phyloP scores from a whole-genome alignment of 2,113 vertebrate species.

The Pardalotus punctatus region DNA sequence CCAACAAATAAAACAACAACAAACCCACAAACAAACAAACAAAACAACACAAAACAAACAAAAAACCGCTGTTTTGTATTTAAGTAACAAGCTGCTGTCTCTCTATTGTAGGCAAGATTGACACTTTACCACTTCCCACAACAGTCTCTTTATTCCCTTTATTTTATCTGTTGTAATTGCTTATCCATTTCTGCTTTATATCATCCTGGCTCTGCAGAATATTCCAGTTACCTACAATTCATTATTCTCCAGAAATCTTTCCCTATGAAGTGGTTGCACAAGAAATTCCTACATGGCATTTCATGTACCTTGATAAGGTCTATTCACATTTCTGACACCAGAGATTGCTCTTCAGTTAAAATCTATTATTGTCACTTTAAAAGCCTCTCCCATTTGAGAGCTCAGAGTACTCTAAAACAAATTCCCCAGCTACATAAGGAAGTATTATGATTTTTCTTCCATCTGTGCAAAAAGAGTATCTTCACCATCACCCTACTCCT shows the following conservation, averaged over 20 bases:
- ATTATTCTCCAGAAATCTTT: background rate
- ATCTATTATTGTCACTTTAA: conserved; percentile 45
- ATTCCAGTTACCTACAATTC: background rate
- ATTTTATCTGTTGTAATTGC: background rate
- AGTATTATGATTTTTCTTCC: conserved; percentile 41
- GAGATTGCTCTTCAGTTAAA: conserved; percentile 66
- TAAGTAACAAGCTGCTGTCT: background rate
- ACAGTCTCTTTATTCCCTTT: background rate
- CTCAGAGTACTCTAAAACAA: conserved; percentile 10
- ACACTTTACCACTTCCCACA: background rate
- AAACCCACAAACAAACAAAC: background rate
- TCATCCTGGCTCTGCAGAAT: background rate
- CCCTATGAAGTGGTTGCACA: background rate
- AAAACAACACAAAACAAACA: too few relatives aligned
- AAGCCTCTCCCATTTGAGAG: conserved; percentile 1
- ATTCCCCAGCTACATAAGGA: conserved; percentile 36
- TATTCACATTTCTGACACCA: conserved; percentile 57
- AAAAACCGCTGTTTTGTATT: background rate
- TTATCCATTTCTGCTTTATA: background rate
- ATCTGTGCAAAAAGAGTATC: conserved; percentile 51
- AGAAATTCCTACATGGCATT: background rate
- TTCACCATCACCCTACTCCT: conserved; percentile 39
- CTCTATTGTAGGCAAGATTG: background rate
- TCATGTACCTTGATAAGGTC: conserved; percentile 37
- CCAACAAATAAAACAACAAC: too few relatives aligned